These are phyloP conservation scores for Microtus oregoni DNA, from an alignment of 2,113 vertebrate species.

Conservation along the genomic window DNA sequence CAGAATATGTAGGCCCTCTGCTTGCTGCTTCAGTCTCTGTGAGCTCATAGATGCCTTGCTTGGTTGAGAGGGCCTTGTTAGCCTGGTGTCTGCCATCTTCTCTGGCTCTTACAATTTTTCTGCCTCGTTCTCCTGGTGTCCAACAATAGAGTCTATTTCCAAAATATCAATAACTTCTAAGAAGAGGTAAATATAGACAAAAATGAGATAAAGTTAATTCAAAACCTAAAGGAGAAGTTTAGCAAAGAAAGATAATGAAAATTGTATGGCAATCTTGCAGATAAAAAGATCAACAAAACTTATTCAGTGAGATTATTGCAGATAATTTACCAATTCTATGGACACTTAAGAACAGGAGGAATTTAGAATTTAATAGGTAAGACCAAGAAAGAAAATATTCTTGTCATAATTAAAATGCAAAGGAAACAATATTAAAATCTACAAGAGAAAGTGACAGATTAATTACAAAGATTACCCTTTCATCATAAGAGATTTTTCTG, in stretches of 20 bases:
- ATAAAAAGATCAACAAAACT: not conserved
- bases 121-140: not conserved
- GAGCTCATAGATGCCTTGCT: not conserved
- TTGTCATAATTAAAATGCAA: not conserved
- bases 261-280: not conserved
- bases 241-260: not conserved
- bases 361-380: not conserved
- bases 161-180: not conserved
- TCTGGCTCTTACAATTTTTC: not conserved
- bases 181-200: not conserved
- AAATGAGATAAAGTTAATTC: not conserved
- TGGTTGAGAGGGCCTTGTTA: not conserved
- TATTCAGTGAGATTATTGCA: not conserved
- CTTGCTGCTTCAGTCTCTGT: not conserved
- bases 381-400: not conserved
- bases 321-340: not conserved
- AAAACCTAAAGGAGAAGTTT: not conserved
- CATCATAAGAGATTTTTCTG: not conserved
- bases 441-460: not conserved
- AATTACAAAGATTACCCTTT: not conserved
- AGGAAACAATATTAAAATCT: not conserved
- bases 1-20: not conserved
- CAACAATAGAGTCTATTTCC: not conserved
- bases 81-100: not conserved
- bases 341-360: not conserved